phyloP scores from a whole-genome alignment of 2,797 vertebrate genomes.

The Australoheros facetus region DNA sequence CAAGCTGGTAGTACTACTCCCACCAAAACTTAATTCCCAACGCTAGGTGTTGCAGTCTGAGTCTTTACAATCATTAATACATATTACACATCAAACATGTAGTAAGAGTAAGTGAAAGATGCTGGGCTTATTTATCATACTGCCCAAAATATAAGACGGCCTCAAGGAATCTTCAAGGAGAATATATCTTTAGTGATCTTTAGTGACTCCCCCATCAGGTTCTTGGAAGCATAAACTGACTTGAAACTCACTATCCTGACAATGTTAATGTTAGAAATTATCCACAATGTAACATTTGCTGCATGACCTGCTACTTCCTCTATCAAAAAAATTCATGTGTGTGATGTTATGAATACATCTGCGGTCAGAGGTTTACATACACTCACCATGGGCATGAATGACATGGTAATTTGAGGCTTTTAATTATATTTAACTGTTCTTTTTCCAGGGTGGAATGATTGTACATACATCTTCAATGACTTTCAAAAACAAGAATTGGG shows the following conservation, averaged over 20 bases:
- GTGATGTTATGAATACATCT: too few species aligned
- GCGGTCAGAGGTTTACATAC: too few species aligned
- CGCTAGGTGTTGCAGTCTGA: background rate
- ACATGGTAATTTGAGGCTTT: too few species aligned
- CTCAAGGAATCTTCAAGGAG: background rate
- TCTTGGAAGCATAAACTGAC: background rate
- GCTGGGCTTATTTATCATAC: background rate
- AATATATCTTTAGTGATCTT: background rate
- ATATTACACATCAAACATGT: background rate
- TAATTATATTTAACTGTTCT: too few species aligned
- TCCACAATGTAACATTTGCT: too few species aligned
- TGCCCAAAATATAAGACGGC: background rate
- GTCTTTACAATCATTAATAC: background rate
- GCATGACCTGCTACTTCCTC: too few species aligned
- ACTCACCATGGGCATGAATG: too few species aligned
- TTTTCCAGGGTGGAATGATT: too few species aligned
- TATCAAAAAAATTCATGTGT: too few species aligned
- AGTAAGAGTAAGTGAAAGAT: background rate
- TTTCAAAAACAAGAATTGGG: too few species aligned
- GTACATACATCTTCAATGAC: too few species aligned
- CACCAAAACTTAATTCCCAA: slow-evolving; percentile 11
- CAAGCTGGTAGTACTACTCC: background rate
- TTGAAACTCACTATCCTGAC: background rate
- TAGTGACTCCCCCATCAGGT: background rate
- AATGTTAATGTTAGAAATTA: background rate